A percentile compares a stretch with the other conserved stretches of the same genome.
Conservation (phyloP, 1,140 invertebrate genomes). For the Nautilus pompilius region DNA sequence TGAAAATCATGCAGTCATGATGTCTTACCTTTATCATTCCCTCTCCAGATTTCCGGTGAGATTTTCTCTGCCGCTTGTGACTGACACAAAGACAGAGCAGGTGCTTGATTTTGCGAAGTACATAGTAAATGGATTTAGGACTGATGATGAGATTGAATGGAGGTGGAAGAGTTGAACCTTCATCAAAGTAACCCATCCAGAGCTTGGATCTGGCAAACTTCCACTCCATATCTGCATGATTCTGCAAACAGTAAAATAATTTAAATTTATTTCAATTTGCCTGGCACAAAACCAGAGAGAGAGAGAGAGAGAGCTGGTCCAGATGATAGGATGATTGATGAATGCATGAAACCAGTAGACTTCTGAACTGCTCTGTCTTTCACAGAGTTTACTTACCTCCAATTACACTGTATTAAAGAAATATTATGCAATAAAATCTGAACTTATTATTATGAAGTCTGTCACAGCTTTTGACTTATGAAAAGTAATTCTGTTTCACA, state of each 20-base stretch:
- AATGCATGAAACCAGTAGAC: too few species aligned
- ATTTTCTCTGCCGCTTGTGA: slow-evolving; percentile 1
- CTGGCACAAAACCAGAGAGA: not conserved
- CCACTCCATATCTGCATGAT: slow-evolving; percentile 64
- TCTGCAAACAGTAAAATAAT: slow-evolving; percentile 43
- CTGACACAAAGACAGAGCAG: slow-evolving; percentile 24
- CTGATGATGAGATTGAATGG: slow-evolving; percentile 63
- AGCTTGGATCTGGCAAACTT: slow-evolving; percentile 63
- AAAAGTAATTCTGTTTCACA: too few species aligned
- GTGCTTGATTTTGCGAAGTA: slow-evolving; percentile 38
- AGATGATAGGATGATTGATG: not conserved
- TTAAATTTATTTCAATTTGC: not conserved
- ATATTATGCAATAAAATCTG: too few species aligned
- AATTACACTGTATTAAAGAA: too few species aligned
- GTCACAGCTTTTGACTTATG: too few species aligned
- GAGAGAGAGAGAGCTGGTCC: not conserved
- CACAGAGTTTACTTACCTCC: too few species aligned
- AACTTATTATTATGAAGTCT: too few species aligned
- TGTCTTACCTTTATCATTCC: slow-evolving; percentile 31
- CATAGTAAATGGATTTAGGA: slow-evolving; percentile 60
- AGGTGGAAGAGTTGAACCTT: slow-evolving; percentile 61
- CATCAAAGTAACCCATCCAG: slow-evolving; percentile 64
- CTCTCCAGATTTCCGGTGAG: slow-evolving; percentile 24
- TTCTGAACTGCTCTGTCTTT: too few species aligned
- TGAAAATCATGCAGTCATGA: not conserved